phyloP scores from a whole-genome alignment of 2,888 invertebrate species.

The Polylopha cassiicola region DNA sequence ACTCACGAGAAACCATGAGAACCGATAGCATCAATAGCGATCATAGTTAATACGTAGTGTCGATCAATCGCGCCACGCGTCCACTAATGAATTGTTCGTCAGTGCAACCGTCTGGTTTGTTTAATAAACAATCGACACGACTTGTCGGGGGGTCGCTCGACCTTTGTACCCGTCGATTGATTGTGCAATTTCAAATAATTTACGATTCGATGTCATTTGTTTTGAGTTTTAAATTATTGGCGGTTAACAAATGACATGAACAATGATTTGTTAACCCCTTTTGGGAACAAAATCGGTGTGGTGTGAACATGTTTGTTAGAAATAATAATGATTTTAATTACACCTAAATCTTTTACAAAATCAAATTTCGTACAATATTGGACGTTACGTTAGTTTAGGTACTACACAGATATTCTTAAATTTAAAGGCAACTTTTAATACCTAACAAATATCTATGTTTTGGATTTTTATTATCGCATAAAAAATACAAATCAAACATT shows the following conservation, averaged over 20 bases:
- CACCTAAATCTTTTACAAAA: too few species aligned
- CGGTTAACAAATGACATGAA: too few species aligned
- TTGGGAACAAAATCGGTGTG: too few species aligned
- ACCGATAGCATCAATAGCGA: constrained; percentile 9
- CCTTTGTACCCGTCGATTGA: background rate
- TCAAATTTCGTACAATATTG: too few species aligned
- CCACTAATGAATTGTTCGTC: constrained; percentile 53
- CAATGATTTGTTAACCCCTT: constrained; percentile 4
- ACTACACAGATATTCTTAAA: too few species aligned
- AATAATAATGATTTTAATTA: too few species aligned
- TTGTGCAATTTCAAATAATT: constrained; percentile 5
- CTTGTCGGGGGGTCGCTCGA: constrained; percentile 29
- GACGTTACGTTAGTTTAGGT: too few species aligned
- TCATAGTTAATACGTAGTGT: constrained; percentile 24
- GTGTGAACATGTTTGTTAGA: background rate
- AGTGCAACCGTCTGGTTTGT: constrained; percentile 29
- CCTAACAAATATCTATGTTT: too few species aligned
- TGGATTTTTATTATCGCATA: too few species aligned
- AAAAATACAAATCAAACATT: too few species aligned
- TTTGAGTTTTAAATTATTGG: constrained; percentile 14
- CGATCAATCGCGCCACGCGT: constrained; percentile 45
- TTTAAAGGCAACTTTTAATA: too few species aligned
- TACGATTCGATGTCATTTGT: constrained; percentile 16
- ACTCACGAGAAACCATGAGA: constrained; percentile 21
- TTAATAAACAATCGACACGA: constrained; percentile 25